Evolutionary conservation across 2,888 invertebrate genomes (phyloP).

Genomic region (Apamea epomidion): DNA sequence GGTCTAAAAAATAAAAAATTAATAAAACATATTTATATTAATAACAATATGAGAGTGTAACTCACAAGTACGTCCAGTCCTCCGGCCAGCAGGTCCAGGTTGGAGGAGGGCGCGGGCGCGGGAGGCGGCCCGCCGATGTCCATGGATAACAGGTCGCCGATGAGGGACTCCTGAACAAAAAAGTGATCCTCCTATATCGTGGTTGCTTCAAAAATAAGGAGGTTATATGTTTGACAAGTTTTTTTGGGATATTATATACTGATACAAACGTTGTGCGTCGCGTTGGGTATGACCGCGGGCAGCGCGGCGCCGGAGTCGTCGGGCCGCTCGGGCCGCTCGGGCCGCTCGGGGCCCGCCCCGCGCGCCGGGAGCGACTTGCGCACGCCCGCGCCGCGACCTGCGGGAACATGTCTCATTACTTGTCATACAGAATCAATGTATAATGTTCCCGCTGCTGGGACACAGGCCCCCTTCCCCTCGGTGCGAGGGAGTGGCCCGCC

Average conservation of each 20-base stretch:
- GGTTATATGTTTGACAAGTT: not conserved
- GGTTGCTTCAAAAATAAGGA: not conserved
- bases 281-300: constrained; percentile 93
- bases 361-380: constrained; percentile 95
- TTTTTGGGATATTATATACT: not conserved
- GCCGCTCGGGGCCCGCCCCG: constrained; percentile 89
- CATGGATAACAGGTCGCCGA: constrained; percentile 99
- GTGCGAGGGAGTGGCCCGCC: not conserved
- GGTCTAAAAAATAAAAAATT: too few species aligned
- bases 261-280: constrained; percentile 69
- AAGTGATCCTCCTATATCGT: not conserved
- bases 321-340: too few species aligned
- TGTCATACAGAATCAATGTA: too few species aligned
- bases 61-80: constrained; percentile 96
- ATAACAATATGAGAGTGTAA: not conserved
- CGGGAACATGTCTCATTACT: not conserved
- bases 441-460: not conserved
- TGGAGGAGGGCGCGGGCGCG: constrained; percentile 91
- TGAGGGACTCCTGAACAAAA: constrained; percentile 95
- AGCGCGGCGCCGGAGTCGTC: constrained; percentile 72
- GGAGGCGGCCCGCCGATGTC: constrained; percentile 95
- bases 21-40: too few species aligned
- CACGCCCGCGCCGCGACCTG: constrained; percentile 92
- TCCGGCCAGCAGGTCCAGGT: constrained; percentile 96
- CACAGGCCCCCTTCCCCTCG: not conserved